Evolutionary conservation across 2,113 vertebrate genomes (phyloP).

Genomic region (Ivindomyrus marchei): DNA sequence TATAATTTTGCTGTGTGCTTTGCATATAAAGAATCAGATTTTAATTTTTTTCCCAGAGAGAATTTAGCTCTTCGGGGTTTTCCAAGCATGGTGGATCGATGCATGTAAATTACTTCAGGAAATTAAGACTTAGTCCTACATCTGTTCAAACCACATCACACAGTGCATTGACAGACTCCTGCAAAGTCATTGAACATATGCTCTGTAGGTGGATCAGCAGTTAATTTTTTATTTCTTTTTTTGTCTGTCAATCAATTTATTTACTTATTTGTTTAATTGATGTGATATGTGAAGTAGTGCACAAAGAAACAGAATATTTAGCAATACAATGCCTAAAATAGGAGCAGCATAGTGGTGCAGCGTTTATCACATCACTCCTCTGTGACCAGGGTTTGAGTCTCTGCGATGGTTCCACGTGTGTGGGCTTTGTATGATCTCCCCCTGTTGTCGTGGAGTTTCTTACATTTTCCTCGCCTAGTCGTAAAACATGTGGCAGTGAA

Average conservation of each 20-base stretch:
- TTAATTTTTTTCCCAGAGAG: not conserved
- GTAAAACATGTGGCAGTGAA: not conserved
- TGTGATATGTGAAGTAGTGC: not conserved
- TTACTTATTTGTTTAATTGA: not conserved
- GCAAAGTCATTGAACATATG: not conserved
- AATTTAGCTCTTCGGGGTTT: not conserved
- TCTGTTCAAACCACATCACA: conserved; percentile 8
- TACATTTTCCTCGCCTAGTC: not conserved
- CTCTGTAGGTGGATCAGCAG: not conserved
- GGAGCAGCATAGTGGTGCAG: not conserved
- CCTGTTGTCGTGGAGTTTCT: not conserved
- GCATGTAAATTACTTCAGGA: not conserved
- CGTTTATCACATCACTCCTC: not conserved
- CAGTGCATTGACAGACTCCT: not conserved
- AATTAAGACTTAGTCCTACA: not conserved
- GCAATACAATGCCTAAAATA: not conserved
- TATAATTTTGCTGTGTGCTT: not conserved
- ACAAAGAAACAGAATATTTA: not conserved
- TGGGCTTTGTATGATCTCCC: not conserved
- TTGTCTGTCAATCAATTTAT: not conserved
- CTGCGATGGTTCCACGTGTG: not conserved
- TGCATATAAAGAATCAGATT: not conserved
- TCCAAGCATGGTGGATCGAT: conserved; percentile 5
- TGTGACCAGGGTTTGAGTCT: not conserved
- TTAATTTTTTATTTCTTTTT: not conserved